These are phyloP conservation scores for Engraulis encrasicolus DNA, from an alignment of 2,113 vertebrate genomes.

Conservation along the genomic window DNA sequence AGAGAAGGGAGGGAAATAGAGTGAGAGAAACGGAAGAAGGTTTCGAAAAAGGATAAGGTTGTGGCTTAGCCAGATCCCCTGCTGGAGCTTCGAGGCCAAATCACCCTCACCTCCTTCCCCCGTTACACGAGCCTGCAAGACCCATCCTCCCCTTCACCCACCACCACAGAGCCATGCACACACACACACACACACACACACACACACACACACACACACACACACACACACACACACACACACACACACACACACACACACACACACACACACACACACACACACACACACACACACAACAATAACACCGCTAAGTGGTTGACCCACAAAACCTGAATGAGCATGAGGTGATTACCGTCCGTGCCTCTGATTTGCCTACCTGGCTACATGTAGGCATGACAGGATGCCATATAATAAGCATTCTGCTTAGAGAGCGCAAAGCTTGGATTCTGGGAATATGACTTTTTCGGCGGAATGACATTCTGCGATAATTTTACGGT, in stretches of 20 bases:
- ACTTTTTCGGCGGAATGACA: background rate
- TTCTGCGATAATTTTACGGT: background rate
- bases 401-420: background rate
- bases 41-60: background rate
- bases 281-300: background rate
- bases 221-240: background rate
- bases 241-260: too few species aligned
- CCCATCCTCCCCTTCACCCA: background rate
- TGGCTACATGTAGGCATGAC: constrained; percentile 2
- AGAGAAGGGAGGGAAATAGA: constrained; percentile 20
- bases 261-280: too few species aligned
- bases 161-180: background rate
- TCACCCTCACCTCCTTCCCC: background rate
- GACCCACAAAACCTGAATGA: background rate
- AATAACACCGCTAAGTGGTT: background rate
- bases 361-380: background rate
- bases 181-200: too few species aligned
- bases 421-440: background rate
- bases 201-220: too few species aligned
- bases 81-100: background rate
- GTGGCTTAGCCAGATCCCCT: background rate
- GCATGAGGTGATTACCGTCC: background rate
- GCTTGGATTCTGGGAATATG: background rate
- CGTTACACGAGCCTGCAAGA: background rate
- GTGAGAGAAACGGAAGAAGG: constrained; percentile 13